phyloP scores from a whole-genome alignment of 1,140 invertebrate species.

The Solenopsis fugax region DNA sequence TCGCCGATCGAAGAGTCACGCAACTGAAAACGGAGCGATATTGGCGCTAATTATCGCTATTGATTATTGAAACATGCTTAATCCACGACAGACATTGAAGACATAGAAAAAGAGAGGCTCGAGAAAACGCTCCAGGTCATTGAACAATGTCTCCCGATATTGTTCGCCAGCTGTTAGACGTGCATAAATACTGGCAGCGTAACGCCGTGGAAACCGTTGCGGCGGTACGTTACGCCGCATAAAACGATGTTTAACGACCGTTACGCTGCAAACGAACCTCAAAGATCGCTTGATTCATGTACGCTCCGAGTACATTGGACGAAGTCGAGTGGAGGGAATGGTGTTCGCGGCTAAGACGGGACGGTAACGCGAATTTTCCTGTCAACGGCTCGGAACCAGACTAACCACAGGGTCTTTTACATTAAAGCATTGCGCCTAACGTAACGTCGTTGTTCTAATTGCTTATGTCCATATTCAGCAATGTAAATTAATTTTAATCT shows the following conservation, averaged over 20 bases:
- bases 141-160: constrained; percentile 35
- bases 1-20: neutral
- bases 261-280: constrained; percentile 62
- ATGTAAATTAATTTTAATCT: too few relatives aligned
- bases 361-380: constrained; percentile 17
- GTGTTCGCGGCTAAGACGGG: neutral
- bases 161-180: constrained; percentile 45
- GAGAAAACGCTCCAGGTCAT: constrained; percentile 39
- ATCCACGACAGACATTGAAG: neutral
- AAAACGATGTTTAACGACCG: constrained; percentile 64
- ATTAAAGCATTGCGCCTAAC: neutral
- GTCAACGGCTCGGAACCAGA: neutral
- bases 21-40: neutral
- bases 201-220: constrained; percentile 60
- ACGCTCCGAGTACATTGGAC: neutral
- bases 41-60: constrained; percentile 3
- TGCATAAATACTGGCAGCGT: constrained; percentile 35
- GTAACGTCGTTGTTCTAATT: neutral
- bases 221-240: constrained; percentile 52
- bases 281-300: constrained; percentile 45
- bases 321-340: constrained; percentile 25
- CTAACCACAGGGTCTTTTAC: neutral
- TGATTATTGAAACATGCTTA: neutral
- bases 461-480: too few relatives aligned
- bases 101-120: neutral